Percentiles rank a stretch among this genome's conserved stretches.
Conservation (phyloP, 2,113 vertebrate genomes). For the Glareola pratincola region DNA sequence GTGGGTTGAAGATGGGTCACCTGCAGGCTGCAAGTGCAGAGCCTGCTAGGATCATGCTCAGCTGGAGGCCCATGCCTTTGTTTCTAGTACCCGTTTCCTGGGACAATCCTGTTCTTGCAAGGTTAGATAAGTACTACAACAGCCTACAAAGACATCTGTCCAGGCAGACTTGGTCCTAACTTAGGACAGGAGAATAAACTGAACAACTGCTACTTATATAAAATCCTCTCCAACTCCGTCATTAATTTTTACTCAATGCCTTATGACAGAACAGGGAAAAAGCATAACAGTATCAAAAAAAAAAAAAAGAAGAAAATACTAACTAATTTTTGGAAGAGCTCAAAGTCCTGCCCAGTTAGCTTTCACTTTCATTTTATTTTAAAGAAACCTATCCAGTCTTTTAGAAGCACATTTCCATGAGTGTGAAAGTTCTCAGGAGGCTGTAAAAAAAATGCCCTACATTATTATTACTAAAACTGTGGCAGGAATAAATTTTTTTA, state of each 20-base stretch:
- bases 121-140: background rate
- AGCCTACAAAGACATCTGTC: background rate
- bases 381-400: background rate
- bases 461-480: background rate
- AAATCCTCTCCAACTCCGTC: background rate
- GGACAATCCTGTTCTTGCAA: rapidly evolving
- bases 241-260: background rate
- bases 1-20: background rate
- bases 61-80: rapidly evolving
- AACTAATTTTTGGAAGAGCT: background rate
- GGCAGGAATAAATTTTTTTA: background rate
- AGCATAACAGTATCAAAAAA: background rate
- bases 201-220: background rate
- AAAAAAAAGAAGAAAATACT: background rate
- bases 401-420: background rate
- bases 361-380: background rate
- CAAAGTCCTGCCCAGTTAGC: background rate
- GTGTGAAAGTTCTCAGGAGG: background rate
- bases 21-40: background rate
- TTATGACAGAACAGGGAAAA: background rate
- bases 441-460: background rate
- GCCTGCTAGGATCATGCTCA: background rate
- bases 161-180: background rate
- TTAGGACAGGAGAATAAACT: background rate
- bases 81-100: background rate